A percentile compares a stretch with the other conserved stretches of the same genome.
phyloP scores from a whole-genome alignment of 2,888 invertebrate genomes.

The Cheilosia soror region DNA sequence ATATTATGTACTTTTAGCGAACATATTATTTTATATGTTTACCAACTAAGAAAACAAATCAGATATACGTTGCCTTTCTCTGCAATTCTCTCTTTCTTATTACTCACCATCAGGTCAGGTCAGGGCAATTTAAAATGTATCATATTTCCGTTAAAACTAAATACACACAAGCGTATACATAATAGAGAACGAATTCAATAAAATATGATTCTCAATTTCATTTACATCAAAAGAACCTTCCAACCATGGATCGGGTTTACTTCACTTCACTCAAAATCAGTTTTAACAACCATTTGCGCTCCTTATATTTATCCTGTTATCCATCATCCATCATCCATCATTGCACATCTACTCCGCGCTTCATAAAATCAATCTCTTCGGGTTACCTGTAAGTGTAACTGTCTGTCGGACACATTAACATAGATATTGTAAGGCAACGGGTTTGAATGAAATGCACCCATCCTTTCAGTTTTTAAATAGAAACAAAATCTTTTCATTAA shows the following conservation, averaged over 20 bases:
- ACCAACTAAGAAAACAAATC: too few species aligned
- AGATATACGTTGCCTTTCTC: too few species aligned
- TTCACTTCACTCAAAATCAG: constrained; percentile 32
- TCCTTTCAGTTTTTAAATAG: constrained; percentile 41
- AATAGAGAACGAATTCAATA: constrained; percentile 3
- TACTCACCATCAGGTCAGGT: background rate
- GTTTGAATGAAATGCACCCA: constrained; percentile 50
- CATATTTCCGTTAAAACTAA: constrained; percentile 11
- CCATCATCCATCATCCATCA: constrained; percentile 61
- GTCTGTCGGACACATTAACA: constrained; percentile 66
- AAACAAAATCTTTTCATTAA: constrained; percentile 22
- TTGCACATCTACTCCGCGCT: constrained; percentile 31
- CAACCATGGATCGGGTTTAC: constrained; percentile 17
- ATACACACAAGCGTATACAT: background rate
- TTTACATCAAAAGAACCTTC: constrained; percentile 23
- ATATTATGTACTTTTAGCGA: too few species aligned
- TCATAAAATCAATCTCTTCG: constrained; percentile 65
- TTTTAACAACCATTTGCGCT: constrained; percentile 41
- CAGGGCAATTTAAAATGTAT: constrained; percentile 1
- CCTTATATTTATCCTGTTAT: constrained; percentile 34
- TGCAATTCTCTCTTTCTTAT: background rate
- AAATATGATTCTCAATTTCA: constrained; percentile 37
- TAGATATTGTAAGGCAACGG: constrained; percentile 53
- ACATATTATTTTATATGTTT: too few species aligned
- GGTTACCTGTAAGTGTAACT: constrained; percentile 56